Base-by-base conservation (phyloP, 2,797 vertebrate genomes). In the Schizopygopsis pylzovi region DNA sequence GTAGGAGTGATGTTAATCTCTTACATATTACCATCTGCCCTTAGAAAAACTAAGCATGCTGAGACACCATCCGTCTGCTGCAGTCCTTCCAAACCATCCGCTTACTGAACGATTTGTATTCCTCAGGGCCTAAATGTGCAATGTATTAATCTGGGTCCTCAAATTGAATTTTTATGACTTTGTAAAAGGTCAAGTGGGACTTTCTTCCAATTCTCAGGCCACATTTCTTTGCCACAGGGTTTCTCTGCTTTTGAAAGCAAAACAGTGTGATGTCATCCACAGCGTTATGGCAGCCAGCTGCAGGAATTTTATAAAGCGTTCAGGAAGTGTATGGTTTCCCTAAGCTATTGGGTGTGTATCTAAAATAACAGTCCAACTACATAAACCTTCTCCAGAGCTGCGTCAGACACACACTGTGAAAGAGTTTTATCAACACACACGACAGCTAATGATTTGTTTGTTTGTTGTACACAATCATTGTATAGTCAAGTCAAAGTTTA, bases 241-340 rank as follows among this genome's bases (percentile, higher is more conserved):
- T 63, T 41, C n/a, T 45, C 33, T 59, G 47, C 28, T 81, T 85
- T 75, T 41, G 33, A 84, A 79, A 76, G 76, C 43, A 72, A 84
- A 83, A 82, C 49, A 52, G 22, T 65, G 28, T 87, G 87, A 88
- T 71, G 82, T 88, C 86, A 86, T 72, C 20, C 39, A 37, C 41
- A 13, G 65, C 56, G 1, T 85, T 80, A 77, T 71, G 65, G 33
- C 81, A 86, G 80, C 72, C 87, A 84, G 82, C 84, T 87, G 87
- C 76, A 79, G 77, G 37, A 81, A 45, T 87, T 81, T 82, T 56
- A 72, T 65, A 37, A 81, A 47, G 37, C 6, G 4, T 56, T 75
- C 9, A 63, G 82, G 47, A 65, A 87, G 84, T 52, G 76, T 75
- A 72, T 71, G 45, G 65, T 85, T 86, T 80, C 65, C 78, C 28